These are phyloP conservation scores for Takifugu flavidus DNA, from an alignment of 2,113 vertebrate species.

Conservation along the genomic window DNA sequence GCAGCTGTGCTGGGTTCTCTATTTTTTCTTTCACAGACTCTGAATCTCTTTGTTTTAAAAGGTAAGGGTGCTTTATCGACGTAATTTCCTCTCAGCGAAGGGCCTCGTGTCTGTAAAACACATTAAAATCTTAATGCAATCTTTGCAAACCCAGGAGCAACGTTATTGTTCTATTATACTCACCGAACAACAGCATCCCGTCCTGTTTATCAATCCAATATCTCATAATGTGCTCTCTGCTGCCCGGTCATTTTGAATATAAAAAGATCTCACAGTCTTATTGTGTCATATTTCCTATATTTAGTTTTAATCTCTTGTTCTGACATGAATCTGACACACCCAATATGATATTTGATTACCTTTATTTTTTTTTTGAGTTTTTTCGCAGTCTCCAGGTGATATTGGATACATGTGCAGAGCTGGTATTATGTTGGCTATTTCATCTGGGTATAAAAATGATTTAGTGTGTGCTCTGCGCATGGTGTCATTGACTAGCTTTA, in stretches of 20 bases:
- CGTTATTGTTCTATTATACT: conserved; percentile 72
- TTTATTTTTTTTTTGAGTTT: conserved; percentile 26
- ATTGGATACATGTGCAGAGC: conserved; percentile 63
- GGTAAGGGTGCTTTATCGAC: conserved; percentile 62
- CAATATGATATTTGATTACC: conserved; percentile 73
- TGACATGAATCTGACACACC: conserved; percentile 68
- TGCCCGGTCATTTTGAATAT: conserved; percentile 70
- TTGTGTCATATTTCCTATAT: conserved; percentile 73
- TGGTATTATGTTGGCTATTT: conserved; percentile 71
- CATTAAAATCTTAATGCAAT: conserved; percentile 75
- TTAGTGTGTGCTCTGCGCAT: conserved; percentile 73
- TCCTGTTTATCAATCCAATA: conserved; percentile 74
- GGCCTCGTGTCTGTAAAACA: conserved; percentile 63
- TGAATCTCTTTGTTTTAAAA: conserved; percentile 66
- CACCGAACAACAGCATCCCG: conserved; percentile 58
- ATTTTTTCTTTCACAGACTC: conserved; percentile 43
- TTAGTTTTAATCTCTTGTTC: conserved; percentile 72
- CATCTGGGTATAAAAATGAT: conserved; percentile 79
- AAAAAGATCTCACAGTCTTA: conserved; percentile 64
- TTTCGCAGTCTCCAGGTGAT: conserved; percentile 64
- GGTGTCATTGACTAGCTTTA: conserved; percentile 73
- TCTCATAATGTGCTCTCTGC: conserved; percentile 72
- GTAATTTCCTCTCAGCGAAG: conserved; percentile 68
- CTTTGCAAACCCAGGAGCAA: conserved; percentile 70
- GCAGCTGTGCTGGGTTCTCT: neutral